Base-by-base conservation (phyloP, 1,140 invertebrate species). In the Chymomyza costata region DNA sequence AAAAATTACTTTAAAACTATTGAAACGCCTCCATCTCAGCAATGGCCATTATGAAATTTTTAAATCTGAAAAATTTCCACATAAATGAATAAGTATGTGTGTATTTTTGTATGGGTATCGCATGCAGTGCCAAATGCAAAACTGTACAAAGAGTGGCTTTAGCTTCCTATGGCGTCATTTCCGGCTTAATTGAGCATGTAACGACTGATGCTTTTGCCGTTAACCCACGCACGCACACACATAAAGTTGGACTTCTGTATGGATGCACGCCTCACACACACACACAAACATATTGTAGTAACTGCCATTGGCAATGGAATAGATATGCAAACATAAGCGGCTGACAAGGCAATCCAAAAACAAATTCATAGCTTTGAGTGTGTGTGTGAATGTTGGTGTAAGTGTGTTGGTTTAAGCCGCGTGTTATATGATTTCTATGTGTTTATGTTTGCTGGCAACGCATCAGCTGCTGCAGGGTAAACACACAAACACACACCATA, bases 181-280 rank as follows among this genome's bases (percentile, higher is more conserved):
- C 50, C 50, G 51, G 71, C 60, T 80, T 78, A 78, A 78, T 78
- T 78, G 71, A 67, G 71, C 71, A 43, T 78, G 71, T 78, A 78
- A 78, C 71, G 58, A 80, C 58, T 55, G 62, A 40, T 64, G 64
- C 67, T 71, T 65, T 64, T 49, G 59, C 63, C 65, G 54, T 68
- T 71, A 64, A 45, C 62, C 55, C 56, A 44, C 44, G 59, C 28
- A 45, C 47, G 46, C 21, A 48, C 48, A 44, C 34, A 48, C 18
- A 35, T n/a, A n/a, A n/a, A n/a, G n/a, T n/a, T n/a, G n/a, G n/a
- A n/a, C n/a, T n/a, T n/a, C n/a, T n/a, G n/a, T n/a, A n/a, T n/a
- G n/a, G n/a, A n/a, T n/a, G n/a, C n/a, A n/a, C n/a, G n/a, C n/a
- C n/a, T n/a, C 21, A 32, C 14, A 39, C 16, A 52, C 34, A 50